A percentile compares a stretch with the other conserved stretches of the same genome.
phyloP scores from a whole-genome alignment of 2,113 vertebrate genomes.

The Boleophthalmus pectinirostris region DNA sequence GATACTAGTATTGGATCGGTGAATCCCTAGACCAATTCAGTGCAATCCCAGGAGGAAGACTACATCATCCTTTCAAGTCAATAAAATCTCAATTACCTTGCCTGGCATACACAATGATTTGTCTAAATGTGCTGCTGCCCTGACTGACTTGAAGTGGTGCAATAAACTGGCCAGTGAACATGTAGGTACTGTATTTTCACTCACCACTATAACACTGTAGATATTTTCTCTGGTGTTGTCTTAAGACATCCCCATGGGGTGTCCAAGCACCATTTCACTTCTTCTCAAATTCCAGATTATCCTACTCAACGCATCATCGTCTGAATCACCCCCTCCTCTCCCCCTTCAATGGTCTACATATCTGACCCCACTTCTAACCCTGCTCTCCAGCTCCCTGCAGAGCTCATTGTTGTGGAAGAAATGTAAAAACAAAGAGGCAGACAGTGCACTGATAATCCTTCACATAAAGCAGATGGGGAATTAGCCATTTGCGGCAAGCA shows the following conservation, averaged over 20 bases:
- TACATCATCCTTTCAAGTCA: no score
- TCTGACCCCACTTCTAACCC: slow-evolving; percentile 40
- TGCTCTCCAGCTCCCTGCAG: slow-evolving; percentile 45
- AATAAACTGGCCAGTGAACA: not conserved
- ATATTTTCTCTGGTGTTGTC: slow-evolving; percentile 27
- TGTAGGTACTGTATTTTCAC: not conserved
- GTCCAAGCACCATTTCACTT: slow-evolving; percentile 47
- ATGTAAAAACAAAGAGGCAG: slow-evolving; percentile 70
- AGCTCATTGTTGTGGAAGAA: slow-evolving; percentile 69
- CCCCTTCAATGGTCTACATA: slow-evolving; percentile 4
- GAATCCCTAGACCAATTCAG: no score
- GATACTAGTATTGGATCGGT: no score
- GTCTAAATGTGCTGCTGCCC: not conserved
- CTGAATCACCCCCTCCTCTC: slow-evolving; percentile 1
- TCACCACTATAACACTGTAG: slow-evolving; percentile 14
- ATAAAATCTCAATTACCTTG: not conserved
- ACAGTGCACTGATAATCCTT: slow-evolving; percentile 64
- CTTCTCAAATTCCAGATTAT: slow-evolving; percentile 61
- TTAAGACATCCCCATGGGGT: slow-evolving; percentile 46
- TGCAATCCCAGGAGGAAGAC: no score
- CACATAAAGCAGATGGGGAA: slow-evolving; percentile 65
- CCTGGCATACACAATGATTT: not conserved
- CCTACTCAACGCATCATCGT: slow-evolving; percentile 44
- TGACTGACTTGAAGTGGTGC: not conserved
- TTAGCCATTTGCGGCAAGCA: slow-evolving; percentile 43